A percentile compares a stretch with the other conserved stretches of the same genome.
Evolutionary conservation across 2,797 vertebrate genomes (phyloP).

Genomic region (Falco concolor): DNA sequence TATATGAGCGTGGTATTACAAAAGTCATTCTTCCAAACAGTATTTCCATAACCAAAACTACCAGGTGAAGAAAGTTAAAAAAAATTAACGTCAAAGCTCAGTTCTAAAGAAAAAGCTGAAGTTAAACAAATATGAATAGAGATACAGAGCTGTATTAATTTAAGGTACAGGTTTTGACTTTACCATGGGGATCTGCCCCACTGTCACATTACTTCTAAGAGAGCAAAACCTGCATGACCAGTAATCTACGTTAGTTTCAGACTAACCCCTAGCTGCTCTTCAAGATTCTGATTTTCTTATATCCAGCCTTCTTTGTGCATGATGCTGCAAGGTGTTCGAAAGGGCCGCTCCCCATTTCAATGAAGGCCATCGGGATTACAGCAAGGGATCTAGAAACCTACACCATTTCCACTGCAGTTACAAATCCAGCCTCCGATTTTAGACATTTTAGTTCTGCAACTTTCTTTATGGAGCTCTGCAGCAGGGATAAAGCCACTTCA

Average conservation of each 20-base stretch:
- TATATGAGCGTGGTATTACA: not conserved
- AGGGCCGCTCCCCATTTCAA: not conserved
- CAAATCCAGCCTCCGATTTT: not conserved
- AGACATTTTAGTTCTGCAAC: not conserved
- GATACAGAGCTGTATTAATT: not conserved
- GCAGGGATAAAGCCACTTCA: not conserved
- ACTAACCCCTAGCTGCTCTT: not conserved
- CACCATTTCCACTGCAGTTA: not conserved
- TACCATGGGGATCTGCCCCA: rapidly evolving
- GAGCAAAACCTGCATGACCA: rapidly evolving
- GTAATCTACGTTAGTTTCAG: not conserved
- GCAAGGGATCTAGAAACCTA: not conserved
- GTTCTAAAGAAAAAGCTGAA: not conserved
- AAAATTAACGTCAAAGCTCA: not conserved
- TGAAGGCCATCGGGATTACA: not conserved
- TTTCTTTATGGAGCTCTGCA: not conserved
- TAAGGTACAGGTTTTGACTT: not conserved
- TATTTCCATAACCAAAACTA: not conserved
- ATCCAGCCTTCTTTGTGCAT: not conserved
- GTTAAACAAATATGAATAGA: not conserved
- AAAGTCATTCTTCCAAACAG: not conserved
- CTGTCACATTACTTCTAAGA: not conserved
- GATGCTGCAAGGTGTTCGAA: not conserved
- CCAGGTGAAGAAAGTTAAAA: not conserved
- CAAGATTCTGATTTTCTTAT: not conserved